phyloP scores from a whole-genome alignment of 2,888 invertebrate genomes.

The Drosophila atroscutellata region DNA sequence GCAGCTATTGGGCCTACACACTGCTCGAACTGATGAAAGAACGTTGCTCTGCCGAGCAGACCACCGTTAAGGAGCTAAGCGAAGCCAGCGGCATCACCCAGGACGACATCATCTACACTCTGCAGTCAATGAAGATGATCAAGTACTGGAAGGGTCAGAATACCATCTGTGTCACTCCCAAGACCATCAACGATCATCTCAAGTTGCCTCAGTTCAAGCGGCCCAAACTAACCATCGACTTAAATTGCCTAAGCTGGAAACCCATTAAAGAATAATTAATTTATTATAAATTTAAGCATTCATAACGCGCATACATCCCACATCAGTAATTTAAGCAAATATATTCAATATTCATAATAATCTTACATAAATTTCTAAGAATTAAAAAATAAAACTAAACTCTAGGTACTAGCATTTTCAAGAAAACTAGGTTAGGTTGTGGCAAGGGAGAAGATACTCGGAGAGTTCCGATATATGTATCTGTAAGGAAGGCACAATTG shows the following conservation, averaged over 20 bases:
- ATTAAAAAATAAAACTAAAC: background rate
- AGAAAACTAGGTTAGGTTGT: background rate
- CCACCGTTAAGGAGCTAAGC: constrained; percentile 96
- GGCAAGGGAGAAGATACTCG: background rate
- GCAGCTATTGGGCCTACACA: constrained; percentile 99
- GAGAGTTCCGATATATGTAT: too few relatives aligned
- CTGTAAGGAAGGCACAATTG: background rate
- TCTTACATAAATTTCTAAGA: background rate
- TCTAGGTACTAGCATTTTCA: background rate
- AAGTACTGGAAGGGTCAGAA: constrained; percentile 99
- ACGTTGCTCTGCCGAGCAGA: constrained; percentile 91
- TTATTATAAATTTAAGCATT: background rate
- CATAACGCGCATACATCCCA: background rate
- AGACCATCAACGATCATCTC: constrained; percentile 96
- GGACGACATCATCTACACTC: constrained; percentile 97
- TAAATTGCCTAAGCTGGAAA: constrained; percentile 92
- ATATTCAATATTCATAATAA: background rate
- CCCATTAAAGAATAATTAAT: constrained; percentile 85
- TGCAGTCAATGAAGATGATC: constrained; percentile 99
- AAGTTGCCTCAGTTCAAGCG: constrained; percentile 95
- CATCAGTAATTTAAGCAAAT: background rate
- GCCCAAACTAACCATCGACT: constrained; percentile 94
- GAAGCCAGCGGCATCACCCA: constrained; percentile 98
- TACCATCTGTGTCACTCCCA: constrained; percentile 98
- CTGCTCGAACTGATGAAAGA: constrained; percentile 95